Base-by-base conservation (phyloP, 2,797 vertebrate genomes). In the Synaphobranchus kaupii region DNA sequence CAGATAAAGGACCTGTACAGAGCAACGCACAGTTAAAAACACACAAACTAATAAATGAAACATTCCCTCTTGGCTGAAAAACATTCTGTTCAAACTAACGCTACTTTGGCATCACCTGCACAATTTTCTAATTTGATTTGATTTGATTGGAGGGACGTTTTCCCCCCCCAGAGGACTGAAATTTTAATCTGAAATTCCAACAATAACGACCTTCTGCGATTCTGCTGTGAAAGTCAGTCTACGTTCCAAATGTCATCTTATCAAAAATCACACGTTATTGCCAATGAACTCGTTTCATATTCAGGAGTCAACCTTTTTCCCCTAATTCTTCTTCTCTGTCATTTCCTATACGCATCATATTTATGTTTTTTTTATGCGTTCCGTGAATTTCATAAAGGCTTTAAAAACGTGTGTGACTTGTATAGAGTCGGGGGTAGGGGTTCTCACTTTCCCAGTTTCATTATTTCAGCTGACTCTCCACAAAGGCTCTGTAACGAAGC, bases 1-100 rank as follows among this genome's bases (percentile, higher is more conserved):
- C 94, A 92, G 97, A 95, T 90, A 97, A 95, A 86, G 97, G 94
- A 97, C 97, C 98, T 98, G 95, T 93, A 90, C 91, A 86, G 39
- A 87, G 80, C 47, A 84, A 54, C 5, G 15, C 22, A 84, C 44
- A 76, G 44, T 52, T n/a, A n/a, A 52, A 25, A 84, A 84, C 73
- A 52, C 25, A 56, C 20, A 31, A 28, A 71, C n/a, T 50, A 87
- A 82, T n/a, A n/a, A n/a, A 34, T 50, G 25, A 84, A 31, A 63
- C 15, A 22, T 9, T 82, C 39, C 17, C 39, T n/a, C 17, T 66
- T 25, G 17, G 2, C 52, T 44, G 47, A 17, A 50, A 31, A 28
- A 44, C 48, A 15, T 56, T 44, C 50, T 54, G 73, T 34, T 56
- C 17, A 87, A 68, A 56, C 10, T 56, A 83, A 58, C 44, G 66